Evolutionary conservation across 2,113 vertebrate species (phyloP), one percentile per base, ranked within the genome.

Genomic region (Gnathonemus echidnorhynchus): DNA sequence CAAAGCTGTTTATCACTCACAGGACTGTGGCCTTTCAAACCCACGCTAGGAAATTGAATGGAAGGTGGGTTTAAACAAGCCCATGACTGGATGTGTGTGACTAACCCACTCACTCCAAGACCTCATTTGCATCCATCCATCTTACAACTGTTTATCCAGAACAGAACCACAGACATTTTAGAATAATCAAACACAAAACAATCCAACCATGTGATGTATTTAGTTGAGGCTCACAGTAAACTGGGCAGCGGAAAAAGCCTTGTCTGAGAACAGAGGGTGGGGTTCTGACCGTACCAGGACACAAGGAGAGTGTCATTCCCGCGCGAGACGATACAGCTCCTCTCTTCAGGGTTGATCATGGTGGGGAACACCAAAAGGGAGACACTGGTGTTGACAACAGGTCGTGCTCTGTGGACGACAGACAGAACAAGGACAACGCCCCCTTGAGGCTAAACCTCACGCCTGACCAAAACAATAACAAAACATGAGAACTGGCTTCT

Each of bases 261-360:
- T 0, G 1, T 87, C 70, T 66, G 35, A 66, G 15, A 86, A 49
- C 2, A 48, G 15, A 31, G n/a, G 19, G 3, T 62, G 86, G 31
- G 1, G 19, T 3, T 24, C n/a, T 48, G 39, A 31, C 88, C 92
- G 92, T 92, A 98, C 98, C 98, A 98, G 90, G 98, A 95, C 87
- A 97, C 97, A 0, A 94, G 95, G 86, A 93, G 93, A 50, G 86
- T 96, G 58, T 91, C 86, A 90, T 96, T 96, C 89, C 93, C 95
- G 90, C 13, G 94, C 52, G 74, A 90, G 87, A 95, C 70, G 1
- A 96, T 62, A 89, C 98, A 98, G 91, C 93, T 95, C 87, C 96
- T 97, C 92, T 98, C 98, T 56, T 98, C 98, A 0, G 97, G 97
- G 93, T 98, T 98, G 93, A 98, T 97, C 97, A 98, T 97, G 90